Evolutionary conservation across 1,140 invertebrate species (phyloP).

Genomic region (Thrips palmi): DNA sequence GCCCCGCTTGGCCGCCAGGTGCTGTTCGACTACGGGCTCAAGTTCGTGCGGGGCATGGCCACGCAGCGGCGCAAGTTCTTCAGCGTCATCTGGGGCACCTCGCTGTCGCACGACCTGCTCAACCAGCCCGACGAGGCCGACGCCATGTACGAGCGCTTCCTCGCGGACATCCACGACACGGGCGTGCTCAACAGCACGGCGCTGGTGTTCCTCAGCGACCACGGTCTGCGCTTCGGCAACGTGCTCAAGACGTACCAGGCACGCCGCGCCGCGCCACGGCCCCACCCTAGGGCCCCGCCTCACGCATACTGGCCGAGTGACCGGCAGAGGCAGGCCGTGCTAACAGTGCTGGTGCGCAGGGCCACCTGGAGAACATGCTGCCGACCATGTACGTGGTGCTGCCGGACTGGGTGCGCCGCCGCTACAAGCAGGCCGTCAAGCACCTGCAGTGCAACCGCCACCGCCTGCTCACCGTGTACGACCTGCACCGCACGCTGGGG

Average conservation of each 20-base stretch:
- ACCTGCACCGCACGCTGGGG: conserved; percentile 55
- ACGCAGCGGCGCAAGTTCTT: conserved; percentile 22
- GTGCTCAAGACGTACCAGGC: conserved; percentile 60
- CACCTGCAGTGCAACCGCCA: conserved; percentile 53
- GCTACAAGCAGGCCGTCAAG: conserved; percentile 37
- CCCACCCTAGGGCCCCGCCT: no score
- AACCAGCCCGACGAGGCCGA: conserved; percentile 27
- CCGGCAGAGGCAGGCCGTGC: no score
- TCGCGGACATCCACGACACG: conserved; percentile 33
- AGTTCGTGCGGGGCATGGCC: conserved; percentile 13
- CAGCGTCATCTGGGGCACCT: conserved; percentile 29
- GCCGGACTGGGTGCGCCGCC: conserved; percentile 47
- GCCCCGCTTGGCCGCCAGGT: no score
- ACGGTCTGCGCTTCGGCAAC: conserved; percentile 74
- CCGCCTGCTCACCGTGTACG: conserved; percentile 68
- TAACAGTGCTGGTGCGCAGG: no score
- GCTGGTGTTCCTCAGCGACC: conserved; percentile 76
- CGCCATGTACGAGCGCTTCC: conserved; percentile 22
- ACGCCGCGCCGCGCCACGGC: no score
- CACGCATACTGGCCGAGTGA: no score
- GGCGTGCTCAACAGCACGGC: conserved; percentile 43
- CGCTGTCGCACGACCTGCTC: conserved; percentile 30
- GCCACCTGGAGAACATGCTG: conserved; percentile 74
- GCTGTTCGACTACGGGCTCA: conserved; percentile 18
- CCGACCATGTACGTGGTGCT: conserved; percentile 58